Evolutionary conservation across 2,797 vertebrate genomes (phyloP).

Genomic region (Eulemur mongoz): DNA sequence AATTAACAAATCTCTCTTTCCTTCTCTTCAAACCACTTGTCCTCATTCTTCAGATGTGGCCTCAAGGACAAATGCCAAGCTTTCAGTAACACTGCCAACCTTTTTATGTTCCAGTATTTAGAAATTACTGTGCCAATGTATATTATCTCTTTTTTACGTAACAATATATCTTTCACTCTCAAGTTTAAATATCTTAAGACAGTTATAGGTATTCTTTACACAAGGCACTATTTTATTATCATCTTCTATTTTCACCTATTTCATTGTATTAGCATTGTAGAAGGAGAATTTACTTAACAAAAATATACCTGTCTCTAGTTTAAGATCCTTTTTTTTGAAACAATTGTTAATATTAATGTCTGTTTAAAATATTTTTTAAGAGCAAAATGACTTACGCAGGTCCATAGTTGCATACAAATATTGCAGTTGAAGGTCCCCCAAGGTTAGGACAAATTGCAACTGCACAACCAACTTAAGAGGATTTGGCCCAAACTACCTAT

Average conservation of each 20-base stretch:
- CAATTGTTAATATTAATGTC: conserved; percentile 5
- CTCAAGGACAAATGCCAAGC: too few relatives aligned
- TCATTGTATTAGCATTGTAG: neutral
- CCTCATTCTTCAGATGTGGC: too few relatives aligned
- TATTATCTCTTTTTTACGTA: neutral
- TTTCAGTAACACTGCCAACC: neutral
- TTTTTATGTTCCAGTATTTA: neutral
- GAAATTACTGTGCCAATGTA: neutral
- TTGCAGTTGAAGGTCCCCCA: accelerated
- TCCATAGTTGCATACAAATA: conserved; percentile 75
- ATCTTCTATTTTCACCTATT: conserved; percentile 6
- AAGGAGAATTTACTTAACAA: neutral
- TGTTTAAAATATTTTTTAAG: conserved; percentile 9
- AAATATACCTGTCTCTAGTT: neutral
- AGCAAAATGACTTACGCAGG: conserved; percentile 75
- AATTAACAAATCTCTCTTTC: too few relatives aligned
- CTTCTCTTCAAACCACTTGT: too few relatives aligned
- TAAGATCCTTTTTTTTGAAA: neutral
- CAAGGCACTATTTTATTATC: neutral
- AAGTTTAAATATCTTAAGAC: neutral
- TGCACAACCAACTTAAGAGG: conserved; percentile 85
- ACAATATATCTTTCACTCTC: neutral
- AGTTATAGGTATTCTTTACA: neutral
- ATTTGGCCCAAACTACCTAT: conserved; percentile 84
- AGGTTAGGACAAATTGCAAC: conserved; percentile 64